Evolutionary conservation across 2,113 vertebrate species (phyloP).

Genomic region (Pelvicachromis taeniatus): DNA sequence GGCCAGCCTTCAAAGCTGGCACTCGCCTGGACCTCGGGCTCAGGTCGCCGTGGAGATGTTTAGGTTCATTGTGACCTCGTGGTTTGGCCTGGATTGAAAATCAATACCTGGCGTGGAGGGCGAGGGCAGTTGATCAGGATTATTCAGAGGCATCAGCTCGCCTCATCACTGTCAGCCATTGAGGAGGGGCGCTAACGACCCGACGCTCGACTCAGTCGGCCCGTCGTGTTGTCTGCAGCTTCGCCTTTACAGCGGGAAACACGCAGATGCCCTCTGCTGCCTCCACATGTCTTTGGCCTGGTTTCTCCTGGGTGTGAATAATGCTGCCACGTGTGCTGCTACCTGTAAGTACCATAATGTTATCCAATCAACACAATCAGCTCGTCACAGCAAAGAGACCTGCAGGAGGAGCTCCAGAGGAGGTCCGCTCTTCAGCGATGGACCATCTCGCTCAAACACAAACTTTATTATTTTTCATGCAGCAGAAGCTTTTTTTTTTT

Average conservation of each 20-base stretch:
- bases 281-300: not conserved
- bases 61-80: not conserved
- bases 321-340: not conserved
- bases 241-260: not conserved
- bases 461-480: not conserved
- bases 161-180: not conserved
- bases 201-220: not conserved
- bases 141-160: not conserved
- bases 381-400: not conserved
- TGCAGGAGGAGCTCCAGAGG: not conserved
- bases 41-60: not conserved
- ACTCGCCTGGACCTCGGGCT: not conserved
- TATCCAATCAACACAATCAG: not conserved
- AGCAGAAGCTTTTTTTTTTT: not conserved
- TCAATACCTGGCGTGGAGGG: not conserved
- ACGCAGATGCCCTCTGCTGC: not conserved
- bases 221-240: not conserved
- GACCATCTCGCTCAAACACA: not conserved
- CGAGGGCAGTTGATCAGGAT: conserved; percentile 7
- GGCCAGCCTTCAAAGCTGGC: not conserved
- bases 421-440: not conserved
- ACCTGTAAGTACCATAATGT: not conserved
- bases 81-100: not conserved
- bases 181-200: not conserved
- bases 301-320: not conserved